phyloP scores from a whole-genome alignment of 2,797 vertebrate genomes.

The Hyperoplus lanceolatus region DNA sequence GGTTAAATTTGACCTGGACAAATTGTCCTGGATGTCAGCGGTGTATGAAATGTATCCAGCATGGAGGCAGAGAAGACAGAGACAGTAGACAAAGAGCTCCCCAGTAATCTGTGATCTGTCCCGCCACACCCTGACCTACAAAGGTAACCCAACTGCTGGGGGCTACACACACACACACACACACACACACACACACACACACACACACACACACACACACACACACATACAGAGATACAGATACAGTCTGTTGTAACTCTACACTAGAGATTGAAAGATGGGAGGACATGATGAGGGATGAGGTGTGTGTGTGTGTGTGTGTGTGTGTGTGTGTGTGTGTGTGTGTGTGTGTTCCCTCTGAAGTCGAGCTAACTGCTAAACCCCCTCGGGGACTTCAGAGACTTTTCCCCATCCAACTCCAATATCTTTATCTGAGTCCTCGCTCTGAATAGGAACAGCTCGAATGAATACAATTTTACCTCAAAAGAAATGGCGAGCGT shows the following conservation, averaged over 20 bases:
- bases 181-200: slow-evolving; percentile 26
- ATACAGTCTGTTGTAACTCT: slow-evolving; percentile 76
- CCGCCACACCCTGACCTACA: slow-evolving; percentile 80
- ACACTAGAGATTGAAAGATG: slow-evolving; percentile 72
- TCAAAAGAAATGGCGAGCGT: background rate
- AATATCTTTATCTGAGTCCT: slow-evolving; percentile 21
- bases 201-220: slow-evolving; percentile 30
- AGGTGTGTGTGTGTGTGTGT: slow-evolving; percentile 53
- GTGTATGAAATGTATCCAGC: slow-evolving; percentile 68
- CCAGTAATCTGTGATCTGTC: slow-evolving; percentile 75
- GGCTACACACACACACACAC: slow-evolving; percentile 48
- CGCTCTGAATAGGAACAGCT: slow-evolving; percentile 9
- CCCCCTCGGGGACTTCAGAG: slow-evolving; percentile 52
- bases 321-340: slow-evolving; percentile 42
- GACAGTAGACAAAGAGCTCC: slow-evolving; percentile 72
- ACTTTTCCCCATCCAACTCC: slow-evolving; percentile 38
- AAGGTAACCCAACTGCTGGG: slow-evolving; percentile 75
- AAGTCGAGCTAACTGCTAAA: slow-evolving; percentile 63
- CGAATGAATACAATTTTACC: background rate
- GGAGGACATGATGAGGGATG: slow-evolving; percentile 77
- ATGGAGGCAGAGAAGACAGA: slow-evolving; percentile 48
- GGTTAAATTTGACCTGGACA: slow-evolving; percentile 58
- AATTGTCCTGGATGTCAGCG: slow-evolving; percentile 61
- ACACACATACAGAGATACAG: slow-evolving; percentile 55
- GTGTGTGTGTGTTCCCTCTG: slow-evolving; percentile 61